These are phyloP conservation scores for Psittacus erithacus DNA, from an alignment of 2,113 vertebrate genomes.

Conservation along the genomic window DNA sequence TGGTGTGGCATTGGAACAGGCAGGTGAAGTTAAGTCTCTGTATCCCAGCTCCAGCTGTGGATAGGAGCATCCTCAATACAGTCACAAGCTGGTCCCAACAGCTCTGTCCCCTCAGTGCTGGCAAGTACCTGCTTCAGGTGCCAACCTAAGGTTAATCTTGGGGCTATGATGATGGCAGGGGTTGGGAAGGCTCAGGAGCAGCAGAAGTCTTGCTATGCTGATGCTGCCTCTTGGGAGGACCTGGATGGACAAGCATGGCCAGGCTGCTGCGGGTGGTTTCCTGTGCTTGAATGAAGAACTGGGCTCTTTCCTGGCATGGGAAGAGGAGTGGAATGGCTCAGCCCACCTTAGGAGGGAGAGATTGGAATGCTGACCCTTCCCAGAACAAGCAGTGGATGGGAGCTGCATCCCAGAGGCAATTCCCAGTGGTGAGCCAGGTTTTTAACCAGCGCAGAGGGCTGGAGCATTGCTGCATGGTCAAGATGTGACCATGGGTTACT, in stretches of 20 bases:
- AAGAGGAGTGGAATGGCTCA: neutral
- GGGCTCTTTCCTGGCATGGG: neutral
- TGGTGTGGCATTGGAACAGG: neutral
- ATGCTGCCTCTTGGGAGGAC: neutral
- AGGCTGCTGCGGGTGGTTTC: neutral
- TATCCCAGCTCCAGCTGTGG: neutral
- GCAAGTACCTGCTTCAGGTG: neutral
- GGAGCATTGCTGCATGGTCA: neutral
- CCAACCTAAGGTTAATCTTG: no score
- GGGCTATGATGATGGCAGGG: neutral
- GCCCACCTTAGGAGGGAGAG: neutral
- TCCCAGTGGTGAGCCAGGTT: neutral
- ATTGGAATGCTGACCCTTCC: neutral
- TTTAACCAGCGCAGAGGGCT: neutral
- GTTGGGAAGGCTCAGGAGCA: neutral
- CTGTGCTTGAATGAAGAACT: neutral
- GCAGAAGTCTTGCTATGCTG: rapidly evolving
- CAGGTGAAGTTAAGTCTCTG: no score
- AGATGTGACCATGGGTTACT: neutral
- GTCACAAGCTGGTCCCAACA: neutral
- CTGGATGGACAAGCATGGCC: neutral
- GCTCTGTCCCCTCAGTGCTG: neutral
- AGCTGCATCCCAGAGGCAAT: neutral
- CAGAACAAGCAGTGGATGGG: neutral
- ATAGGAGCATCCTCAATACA: neutral